These are phyloP conservation scores for Helleia helle DNA, from an alignment of 2,888 invertebrate species.

Conservation along the genomic window DNA sequence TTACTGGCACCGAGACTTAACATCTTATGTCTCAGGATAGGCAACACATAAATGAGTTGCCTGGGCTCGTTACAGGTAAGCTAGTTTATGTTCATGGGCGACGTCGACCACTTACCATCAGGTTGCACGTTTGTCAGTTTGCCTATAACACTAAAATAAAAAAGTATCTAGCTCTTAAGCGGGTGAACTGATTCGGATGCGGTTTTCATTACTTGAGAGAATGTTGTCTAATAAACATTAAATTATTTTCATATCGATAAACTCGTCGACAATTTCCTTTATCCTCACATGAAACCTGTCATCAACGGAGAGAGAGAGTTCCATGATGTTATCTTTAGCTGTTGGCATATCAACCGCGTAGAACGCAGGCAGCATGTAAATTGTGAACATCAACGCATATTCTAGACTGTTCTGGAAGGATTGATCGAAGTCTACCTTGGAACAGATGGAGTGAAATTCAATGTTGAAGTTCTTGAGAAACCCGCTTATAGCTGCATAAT, in stretches of 20 bases:
- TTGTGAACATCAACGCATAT: conserved; percentile 30
- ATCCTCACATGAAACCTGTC: conserved; percentile 25
- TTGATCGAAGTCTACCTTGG: conserved; percentile 30
- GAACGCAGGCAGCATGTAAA: conserved; percentile 28
- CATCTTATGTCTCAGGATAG: too few species aligned
- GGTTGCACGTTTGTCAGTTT: too few species aligned
- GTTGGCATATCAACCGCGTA: conserved; percentile 27
- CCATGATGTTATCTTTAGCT: conserved; percentile 22
- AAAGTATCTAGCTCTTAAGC: too few species aligned
- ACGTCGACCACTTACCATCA: too few species aligned
- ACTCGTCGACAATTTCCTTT: conserved; percentile 30
- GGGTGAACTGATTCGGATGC: neutral
- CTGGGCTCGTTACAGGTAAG: too few species aligned
- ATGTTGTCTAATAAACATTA: conserved; percentile 4
- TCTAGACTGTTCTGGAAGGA: conserved; percentile 28
- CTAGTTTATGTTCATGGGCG: too few species aligned
- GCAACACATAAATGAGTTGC: too few species aligned
- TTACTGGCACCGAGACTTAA: too few species aligned
- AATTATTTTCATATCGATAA: conserved; percentile 26
- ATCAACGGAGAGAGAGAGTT: conserved; percentile 23
- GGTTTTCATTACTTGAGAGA: too few species aligned
- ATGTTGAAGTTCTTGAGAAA: conserved; percentile 32
- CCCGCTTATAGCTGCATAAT: conserved; percentile 26
- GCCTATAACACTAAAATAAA: too few species aligned
- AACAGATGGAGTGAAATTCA: conserved; percentile 25